Percentiles rank a stretch among this genome's conserved stretches.
phyloP scores from a whole-genome alignment of 2,797 vertebrate species.

The Falco biarmicus region DNA sequence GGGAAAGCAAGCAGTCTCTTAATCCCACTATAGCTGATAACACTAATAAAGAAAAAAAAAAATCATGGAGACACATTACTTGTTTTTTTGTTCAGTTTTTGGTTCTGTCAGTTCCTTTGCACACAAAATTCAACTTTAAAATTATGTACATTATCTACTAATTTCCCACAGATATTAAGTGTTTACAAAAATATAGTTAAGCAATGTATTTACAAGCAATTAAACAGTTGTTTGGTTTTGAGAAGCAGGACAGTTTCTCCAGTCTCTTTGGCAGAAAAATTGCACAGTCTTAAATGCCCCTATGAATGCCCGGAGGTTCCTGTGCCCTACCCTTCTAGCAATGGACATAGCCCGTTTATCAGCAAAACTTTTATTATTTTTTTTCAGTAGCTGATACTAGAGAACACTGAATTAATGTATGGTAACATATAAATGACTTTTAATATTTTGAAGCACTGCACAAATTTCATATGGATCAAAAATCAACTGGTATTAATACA shows the following conservation, averaged over 20 bases:
- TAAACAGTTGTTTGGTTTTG: neutral
- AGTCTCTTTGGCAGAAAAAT: neutral
- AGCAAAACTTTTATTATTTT: neutral
- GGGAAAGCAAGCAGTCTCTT: neutral
- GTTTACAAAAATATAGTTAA: neutral
- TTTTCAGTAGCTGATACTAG: neutral
- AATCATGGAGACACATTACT: accelerated
- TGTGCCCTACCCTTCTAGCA: neutral
- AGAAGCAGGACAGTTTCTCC: neutral
- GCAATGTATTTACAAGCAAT: neutral
- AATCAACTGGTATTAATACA: neutral
- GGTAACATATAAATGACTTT: neutral
- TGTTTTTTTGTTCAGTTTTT: accelerated
- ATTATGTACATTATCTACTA: accelerated
- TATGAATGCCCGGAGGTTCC: neutral
- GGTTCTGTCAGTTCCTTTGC: neutral
- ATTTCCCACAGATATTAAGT: neutral
- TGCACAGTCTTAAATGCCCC: no score
- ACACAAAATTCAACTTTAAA: neutral
- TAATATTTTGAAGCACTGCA: neutral
- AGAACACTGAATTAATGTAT: neutral
- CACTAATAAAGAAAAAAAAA: neutral
- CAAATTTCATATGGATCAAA: neutral
- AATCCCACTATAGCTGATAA: neutral
- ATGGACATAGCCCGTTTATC: neutral